These are phyloP conservation scores for Anguilla rostrata DNA, from an alignment of 2,113 vertebrate species.

Conservation along the genomic window DNA sequence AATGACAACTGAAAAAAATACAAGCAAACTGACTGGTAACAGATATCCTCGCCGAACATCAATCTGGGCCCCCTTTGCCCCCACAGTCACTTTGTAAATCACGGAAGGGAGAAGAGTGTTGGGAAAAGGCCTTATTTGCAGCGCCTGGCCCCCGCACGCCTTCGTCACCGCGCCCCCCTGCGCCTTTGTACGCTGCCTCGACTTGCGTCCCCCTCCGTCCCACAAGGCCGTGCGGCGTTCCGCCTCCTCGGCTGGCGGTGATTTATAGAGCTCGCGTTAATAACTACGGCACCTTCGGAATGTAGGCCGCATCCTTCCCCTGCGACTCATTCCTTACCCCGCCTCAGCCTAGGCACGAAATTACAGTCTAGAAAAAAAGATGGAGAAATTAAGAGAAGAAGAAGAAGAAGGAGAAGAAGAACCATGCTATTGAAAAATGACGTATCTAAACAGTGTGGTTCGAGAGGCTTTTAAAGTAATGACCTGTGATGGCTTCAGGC, in stretches of 20 bases:
- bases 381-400: background rate
- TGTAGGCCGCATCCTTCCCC: background rate
- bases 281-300: constrained; percentile 1
- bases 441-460: no score
- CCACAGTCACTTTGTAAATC: background rate
- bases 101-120: background rate
- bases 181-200: background rate
- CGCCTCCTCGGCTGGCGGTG: background rate
- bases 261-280: background rate
- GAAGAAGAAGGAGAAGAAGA: background rate
- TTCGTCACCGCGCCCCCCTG: background rate
- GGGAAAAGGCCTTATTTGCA: background rate
- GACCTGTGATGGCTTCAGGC: background rate
- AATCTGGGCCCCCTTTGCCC: background rate
- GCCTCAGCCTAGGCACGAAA: background rate
- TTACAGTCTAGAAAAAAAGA: background rate
- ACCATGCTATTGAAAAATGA: background rate
- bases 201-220: background rate
- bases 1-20: no score
- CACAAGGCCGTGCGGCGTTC: background rate
- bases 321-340: background rate
- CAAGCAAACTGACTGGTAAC: background rate
- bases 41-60: background rate
- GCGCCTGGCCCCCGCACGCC: background rate
- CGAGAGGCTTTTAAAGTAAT: background rate